Base-by-base conservation (phyloP, 2,797 vertebrate genomes). In the Thamnophis elegans region DNA sequence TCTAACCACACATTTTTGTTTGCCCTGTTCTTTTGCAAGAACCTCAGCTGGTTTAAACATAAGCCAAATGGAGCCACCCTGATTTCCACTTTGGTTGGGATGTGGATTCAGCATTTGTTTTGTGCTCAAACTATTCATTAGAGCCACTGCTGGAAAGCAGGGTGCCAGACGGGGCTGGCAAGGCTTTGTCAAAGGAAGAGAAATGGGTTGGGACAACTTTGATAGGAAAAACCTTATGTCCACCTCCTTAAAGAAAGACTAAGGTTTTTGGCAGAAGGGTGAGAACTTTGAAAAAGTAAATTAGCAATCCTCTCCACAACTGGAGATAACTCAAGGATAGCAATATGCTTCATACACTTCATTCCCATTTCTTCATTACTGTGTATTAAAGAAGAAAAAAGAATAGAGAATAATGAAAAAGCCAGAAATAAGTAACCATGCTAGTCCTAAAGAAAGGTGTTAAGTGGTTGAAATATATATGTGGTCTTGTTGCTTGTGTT, bases 71-170 rank as follows among this genome's bases (percentile, higher is more conserved):
- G 88, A 95, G 88, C 88, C 94, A 47, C 91, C 60, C 91, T 92
- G 95, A 91, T 97, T 93, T 93, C 93, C 96, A 94, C 91, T 91
- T 95, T 95, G 25, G 53, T 59, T 0, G 9, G 91, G 91, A 96
- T 97, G 97, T 97, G 96, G 95, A 97, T 97, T 97, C 90, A 22
- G 73, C 59, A 90, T 93, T 93, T 93, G 95, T 82, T 92, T 93
- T 96, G 68, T 32, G 88, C 89, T 95, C 89, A 88, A 2, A 32
- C 11, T 10, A 1, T 92, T 94, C 95, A 94, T 95, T 95, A 95
- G 92, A 93, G 78, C 62, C 88, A 36, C 88, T 36, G 68, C 87
- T 88, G 89, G 96, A 93, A 95, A 95, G 91, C 94, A 58, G 94
- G 95, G 94, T 96, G 96, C 94, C 96, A 97, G 96, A 97, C 96